These are phyloP conservation scores for Tragelaphus buxtoni DNA, from an alignment of 2,113 vertebrate genomes.

Conservation along the genomic window DNA sequence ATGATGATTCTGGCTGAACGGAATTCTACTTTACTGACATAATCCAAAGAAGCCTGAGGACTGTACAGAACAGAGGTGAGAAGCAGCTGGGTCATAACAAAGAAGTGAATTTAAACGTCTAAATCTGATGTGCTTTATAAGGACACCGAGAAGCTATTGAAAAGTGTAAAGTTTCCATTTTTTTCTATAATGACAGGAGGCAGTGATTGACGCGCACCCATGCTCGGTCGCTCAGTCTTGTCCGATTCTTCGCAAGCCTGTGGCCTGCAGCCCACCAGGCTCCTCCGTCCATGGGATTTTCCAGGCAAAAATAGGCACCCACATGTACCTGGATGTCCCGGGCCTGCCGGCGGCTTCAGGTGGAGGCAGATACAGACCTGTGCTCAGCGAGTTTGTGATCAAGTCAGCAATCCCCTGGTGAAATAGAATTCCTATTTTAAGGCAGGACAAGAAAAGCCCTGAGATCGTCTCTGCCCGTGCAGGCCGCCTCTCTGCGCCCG, in stretches of 20 bases:
- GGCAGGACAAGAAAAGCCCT: not conserved
- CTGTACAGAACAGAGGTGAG: not conserved
- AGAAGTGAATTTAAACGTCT: not conserved
- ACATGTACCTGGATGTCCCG: fast-evolving
- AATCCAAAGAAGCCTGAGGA: not conserved
- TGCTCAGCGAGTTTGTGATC: not conserved
- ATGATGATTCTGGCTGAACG: not conserved
- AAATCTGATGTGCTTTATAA: not conserved
- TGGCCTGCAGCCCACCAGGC: not conserved
- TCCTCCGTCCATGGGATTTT: not conserved
- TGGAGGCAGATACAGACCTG: not conserved
- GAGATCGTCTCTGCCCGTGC: fast-evolving
- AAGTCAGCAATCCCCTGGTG: not conserved
- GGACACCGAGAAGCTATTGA: not conserved
- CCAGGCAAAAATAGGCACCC: not conserved
- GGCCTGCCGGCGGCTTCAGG: not conserved
- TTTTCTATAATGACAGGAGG: not conserved
- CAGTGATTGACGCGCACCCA: fast-evolving
- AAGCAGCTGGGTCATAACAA: not conserved
- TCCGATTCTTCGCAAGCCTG: not conserved
- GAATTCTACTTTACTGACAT: not conserved
- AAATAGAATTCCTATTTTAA: not conserved
- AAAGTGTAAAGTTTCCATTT: not conserved
- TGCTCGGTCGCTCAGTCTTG: fast-evolving
- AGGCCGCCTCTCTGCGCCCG: not conserved